Evolutionary conservation across 2,888 invertebrate genomes (phyloP).

Genomic region (Sepiola atlantica): DNA sequence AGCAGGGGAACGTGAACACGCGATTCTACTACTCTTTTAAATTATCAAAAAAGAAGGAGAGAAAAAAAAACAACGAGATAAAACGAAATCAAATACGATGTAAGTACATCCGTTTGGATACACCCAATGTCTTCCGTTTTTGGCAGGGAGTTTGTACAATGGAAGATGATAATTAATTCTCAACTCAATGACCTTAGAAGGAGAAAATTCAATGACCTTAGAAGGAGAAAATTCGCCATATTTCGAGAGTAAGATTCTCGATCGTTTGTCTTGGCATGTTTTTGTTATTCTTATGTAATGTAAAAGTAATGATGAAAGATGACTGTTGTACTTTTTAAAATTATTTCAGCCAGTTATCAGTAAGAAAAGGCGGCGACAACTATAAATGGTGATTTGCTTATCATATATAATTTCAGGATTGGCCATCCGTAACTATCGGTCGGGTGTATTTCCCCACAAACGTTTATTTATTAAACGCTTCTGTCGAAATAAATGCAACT

Average conservation of each 20-base stretch:
- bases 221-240: not conserved
- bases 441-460: too few relatives aligned
- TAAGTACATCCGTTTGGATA: slow-evolving; percentile 16
- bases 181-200: slow-evolving; percentile 19
- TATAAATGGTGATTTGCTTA: not conserved
- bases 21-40: not conserved
- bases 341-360: not conserved
- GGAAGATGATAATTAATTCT: not conserved
- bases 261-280: not conserved
- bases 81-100: not conserved
- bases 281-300: not conserved
- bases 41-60: not conserved
- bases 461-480: too few relatives aligned
- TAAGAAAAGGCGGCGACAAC: not conserved
- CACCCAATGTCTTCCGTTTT: not conserved
- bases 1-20: not conserved
- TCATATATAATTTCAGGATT: not conserved
- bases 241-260: not conserved
- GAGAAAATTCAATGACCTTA: too few relatives aligned
- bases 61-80: not conserved
- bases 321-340: not conserved
- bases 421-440: too few relatives aligned
- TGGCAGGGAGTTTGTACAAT: not conserved
- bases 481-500: too few relatives aligned
- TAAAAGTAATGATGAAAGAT: not conserved